phyloP scores from a whole-genome alignment of 2,888 invertebrate species.

The Cataglyphis albicans region DNA sequence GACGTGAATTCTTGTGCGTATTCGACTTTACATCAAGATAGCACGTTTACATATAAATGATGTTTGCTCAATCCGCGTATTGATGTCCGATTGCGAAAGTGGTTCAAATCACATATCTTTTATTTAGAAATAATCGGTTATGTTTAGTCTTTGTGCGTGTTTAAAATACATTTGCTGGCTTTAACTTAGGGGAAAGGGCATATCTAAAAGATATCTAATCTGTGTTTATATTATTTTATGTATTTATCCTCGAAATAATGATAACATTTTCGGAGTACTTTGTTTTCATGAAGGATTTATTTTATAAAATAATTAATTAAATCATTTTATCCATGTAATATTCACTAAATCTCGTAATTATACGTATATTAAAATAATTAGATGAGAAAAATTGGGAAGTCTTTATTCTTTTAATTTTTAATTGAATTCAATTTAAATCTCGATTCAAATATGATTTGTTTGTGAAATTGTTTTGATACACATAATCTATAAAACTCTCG shows the following conservation, averaged over 20 bases:
- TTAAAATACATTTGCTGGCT: not conserved
- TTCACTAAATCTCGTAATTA: not conserved
- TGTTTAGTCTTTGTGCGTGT: not conserved
- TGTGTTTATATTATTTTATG: not conserved
- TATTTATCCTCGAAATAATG: not conserved
- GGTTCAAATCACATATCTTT: not conserved
- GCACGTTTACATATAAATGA: not conserved
- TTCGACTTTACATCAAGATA: not conserved
- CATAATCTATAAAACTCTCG: not conserved
- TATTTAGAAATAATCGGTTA: conserved; percentile 9
- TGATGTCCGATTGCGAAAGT: conserved; percentile 1
- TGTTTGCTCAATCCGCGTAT: not conserved
- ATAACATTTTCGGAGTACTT: not conserved
- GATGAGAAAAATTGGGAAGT: not conserved
- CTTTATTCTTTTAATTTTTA: not conserved
- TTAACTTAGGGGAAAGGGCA: not conserved
- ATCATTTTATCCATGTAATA: not conserved
- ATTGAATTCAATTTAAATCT: not conserved
- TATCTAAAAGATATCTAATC: not conserved
- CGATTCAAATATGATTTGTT: not conserved
- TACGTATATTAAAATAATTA: not conserved
- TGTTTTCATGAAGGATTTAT: not conserved
- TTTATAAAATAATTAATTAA: not conserved
- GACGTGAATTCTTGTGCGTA: not conserved
- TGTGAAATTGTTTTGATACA: not conserved